These are phyloP conservation scores for Mythimna vitellina DNA, from an alignment of 2,888 invertebrate species.

Conservation along the genomic window DNA sequence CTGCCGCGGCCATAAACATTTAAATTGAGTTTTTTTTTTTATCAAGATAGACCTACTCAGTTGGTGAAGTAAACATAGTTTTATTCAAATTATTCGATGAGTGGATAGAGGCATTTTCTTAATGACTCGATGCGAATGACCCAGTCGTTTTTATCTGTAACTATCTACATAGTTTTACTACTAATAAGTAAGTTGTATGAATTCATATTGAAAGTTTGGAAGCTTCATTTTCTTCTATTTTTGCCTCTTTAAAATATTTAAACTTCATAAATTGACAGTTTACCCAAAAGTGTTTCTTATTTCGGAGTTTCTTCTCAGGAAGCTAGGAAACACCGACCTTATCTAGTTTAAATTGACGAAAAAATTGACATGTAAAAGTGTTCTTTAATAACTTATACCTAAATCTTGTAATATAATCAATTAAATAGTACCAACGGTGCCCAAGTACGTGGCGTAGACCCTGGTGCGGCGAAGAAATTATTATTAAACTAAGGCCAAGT, in stretches of 20 bases:
- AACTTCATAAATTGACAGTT: constrained; percentile 10
- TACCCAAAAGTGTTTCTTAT: constrained; percentile 18
- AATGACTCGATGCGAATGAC: constrained; percentile 60
- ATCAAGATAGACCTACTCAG: constrained; percentile 68
- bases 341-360: no score
- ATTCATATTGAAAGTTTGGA: constrained; percentile 27
- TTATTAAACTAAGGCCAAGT: no score
- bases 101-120: constrained; percentile 63
- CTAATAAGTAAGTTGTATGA: constrained; percentile 49
- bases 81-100: constrained; percentile 70
- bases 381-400: no score
- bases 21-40: constrained; percentile 70
- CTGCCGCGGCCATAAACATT: constrained; percentile 67
- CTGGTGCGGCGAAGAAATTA: no score
- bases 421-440: neutral
- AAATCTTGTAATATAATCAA: neutral
- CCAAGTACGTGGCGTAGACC: no score
- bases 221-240: neutral
- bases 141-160: constrained; percentile 46
- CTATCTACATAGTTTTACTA: constrained; percentile 40
- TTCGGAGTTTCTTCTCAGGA: no score
- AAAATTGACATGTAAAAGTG: no score
- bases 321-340: no score
- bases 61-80: constrained; percentile 62
- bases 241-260: constrained; percentile 10